Base-by-base conservation (phyloP, 92 coral and sea anemone genomes). In the Hydrozoanthus gracilis region DNA sequence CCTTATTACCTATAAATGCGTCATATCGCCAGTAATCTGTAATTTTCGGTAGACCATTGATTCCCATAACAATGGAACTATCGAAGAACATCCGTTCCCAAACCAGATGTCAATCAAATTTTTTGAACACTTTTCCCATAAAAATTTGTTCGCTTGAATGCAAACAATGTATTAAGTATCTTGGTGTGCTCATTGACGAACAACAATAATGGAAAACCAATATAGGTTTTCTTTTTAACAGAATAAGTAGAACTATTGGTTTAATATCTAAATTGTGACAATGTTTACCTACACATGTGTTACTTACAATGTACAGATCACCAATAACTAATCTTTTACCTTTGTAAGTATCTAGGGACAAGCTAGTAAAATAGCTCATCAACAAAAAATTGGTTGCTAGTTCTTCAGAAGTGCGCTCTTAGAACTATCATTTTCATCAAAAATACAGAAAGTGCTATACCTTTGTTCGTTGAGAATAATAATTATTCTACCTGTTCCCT, bases 51-150 rank as follows among this genome's bases (percentile, higher is more conserved):
- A 88, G 82, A 1, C 51, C 20, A 14, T 51, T 46, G 15, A 92
- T 86, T 46, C 95, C 95, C 92, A 89, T 92, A 39, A 89, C 70
- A 8, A 92, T 77, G 39, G 85, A 16, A 50, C 88, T 77, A 11
- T 92, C 94, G 44, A 91, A 51, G 79, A 72, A 91, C 11, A n/a
- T n/a, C n/a, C n/a, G n/a, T n/a, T n/a, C n/a, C n/a, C n/a, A n/a
- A n/a, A n/a, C n/a, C n/a, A n/a, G n/a, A n/a, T n/a, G n/a, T n/a
- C n/a, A n/a, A n/a, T n/a, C n/a, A n/a, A n/a, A n/a, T n/a, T n/a
- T n/a, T n/a, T n/a, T n/a, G n/a, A n/a, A n/a, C n/a, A n/a, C n/a
- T n/a, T n/a, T n/a, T n/a, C n/a, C n/a, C n/a, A n/a, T n/a, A n/a
- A n/a, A n/a, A n/a, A n/a, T n/a, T n/a, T n/a, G n/a, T n/a, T n/a